Percentiles rank a stretch among this genome's conserved stretches.
phyloP scores from a whole-genome alignment of 2,113 vertebrate genomes.

The Garra rufa region DNA sequence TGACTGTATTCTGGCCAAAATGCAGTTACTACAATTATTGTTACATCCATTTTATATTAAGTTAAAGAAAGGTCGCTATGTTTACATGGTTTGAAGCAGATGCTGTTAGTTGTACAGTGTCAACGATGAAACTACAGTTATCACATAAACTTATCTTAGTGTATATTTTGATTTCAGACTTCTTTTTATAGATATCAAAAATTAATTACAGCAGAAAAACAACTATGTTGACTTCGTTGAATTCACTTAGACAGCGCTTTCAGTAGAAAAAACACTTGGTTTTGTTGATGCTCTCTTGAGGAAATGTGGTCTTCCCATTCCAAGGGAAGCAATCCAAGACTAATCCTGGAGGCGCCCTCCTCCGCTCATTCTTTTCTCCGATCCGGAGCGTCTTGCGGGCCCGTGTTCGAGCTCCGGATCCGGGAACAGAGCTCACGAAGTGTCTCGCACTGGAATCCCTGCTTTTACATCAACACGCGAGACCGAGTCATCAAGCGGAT shows the following conservation, averaged over 20 bases:
- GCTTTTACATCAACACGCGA: constrained; percentile 66
- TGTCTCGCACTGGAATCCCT: constrained; percentile 4
- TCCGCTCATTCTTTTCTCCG: background rate
- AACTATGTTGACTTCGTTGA: background rate
- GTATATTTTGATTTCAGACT: background rate
- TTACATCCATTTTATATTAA: background rate
- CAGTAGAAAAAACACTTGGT: too few species aligned
- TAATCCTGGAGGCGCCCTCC: constrained; percentile 28
- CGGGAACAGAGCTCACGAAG: background rate
- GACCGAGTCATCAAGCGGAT: constrained; percentile 75
- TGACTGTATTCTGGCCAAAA: too few species aligned
- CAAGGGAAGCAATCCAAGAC: constrained; percentile 45
- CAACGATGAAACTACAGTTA: background rate
- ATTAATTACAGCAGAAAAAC: background rate
- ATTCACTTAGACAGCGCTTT: background rate
- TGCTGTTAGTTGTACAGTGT: background rate
- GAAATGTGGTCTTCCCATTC: constrained; percentile 36
- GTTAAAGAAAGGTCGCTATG: background rate
- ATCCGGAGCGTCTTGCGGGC: too few species aligned
- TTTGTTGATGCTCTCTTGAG: constrained; percentile 45
- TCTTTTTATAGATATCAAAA: background rate
- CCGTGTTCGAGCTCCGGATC: background rate
- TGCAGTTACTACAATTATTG: background rate
- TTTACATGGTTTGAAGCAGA: background rate
- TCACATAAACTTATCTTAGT: too few species aligned